Percentiles rank a stretch among this genome's conserved stretches.
Conservation (phyloP, 2,888 invertebrate species). For the Yponomeuta malinellus region DNA sequence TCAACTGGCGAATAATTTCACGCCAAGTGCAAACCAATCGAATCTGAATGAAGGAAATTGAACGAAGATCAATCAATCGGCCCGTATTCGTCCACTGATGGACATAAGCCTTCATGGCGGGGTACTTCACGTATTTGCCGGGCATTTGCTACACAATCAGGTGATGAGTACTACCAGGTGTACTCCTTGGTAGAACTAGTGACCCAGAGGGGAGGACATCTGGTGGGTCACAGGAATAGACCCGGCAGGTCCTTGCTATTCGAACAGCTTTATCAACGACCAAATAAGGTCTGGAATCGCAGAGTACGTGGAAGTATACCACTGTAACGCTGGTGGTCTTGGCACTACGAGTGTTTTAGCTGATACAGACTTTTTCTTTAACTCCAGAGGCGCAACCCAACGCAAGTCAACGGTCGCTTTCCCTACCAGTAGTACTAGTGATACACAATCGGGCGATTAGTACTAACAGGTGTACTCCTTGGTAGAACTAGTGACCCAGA, state of each 20-base stretch:
- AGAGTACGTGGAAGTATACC: slow-evolving; percentile 76
- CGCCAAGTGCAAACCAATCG: no score
- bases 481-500: neutral
- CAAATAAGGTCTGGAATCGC: slow-evolving; percentile 74
- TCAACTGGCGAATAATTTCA: no score
- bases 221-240: slow-evolving; percentile 57
- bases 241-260: slow-evolving; percentile 66
- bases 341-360: slow-evolving; percentile 69
- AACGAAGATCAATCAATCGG: no score
- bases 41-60: no score
- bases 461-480: slow-evolving; percentile 38
- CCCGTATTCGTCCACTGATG: no score
- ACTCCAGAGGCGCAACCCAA: slow-evolving; percentile 74
- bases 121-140: no score
- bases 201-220: slow-evolving; percentile 30
- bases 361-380: slow-evolving; percentile 76
- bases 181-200: no score
- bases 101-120: no score
- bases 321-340: slow-evolving; percentile 74
- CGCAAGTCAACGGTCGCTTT: slow-evolving; percentile 45
- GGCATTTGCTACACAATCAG: no score
- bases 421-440: no score
- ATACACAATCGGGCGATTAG: no score
- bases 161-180: no score
- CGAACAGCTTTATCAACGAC: slow-evolving; percentile 49